Conservation (phyloP, 2,888 invertebrate genomes). For the Thecocarcelia acutangulata region DNA sequence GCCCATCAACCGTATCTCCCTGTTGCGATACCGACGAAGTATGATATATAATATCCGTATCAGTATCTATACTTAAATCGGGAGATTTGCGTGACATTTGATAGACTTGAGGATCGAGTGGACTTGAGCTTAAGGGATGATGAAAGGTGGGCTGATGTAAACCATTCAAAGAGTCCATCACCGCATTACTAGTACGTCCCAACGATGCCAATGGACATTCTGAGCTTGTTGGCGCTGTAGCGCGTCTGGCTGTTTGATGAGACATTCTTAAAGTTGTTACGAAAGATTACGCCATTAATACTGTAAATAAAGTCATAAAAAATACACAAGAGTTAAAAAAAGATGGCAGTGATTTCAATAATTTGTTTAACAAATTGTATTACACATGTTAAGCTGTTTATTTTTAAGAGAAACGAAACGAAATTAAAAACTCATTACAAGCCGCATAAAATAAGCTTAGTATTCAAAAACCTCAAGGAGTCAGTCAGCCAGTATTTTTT, state of each 20-base stretch:
- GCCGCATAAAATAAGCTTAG: constrained; percentile 1
- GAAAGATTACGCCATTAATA: constrained; percentile 51
- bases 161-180: constrained; percentile 76
- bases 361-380: constrained; percentile 60
- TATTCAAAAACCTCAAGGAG: constrained; percentile 26
- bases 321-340: background rate
- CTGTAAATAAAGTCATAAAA: constrained; percentile 54
- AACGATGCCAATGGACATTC: constrained; percentile 85
- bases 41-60: constrained; percentile 76
- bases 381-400: constrained; percentile 55
- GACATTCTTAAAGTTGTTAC: constrained; percentile 75
- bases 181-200: constrained; percentile 81
- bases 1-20: constrained; percentile 70
- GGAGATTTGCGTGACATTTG: constrained; percentile 82
- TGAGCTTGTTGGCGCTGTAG: constrained; percentile 78
- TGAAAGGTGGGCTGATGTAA: constrained; percentile 79
- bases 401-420: constrained; percentile 30
- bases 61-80: constrained; percentile 78
- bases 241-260: constrained; percentile 80
- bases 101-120: constrained; percentile 82
- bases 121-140: constrained; percentile 82
- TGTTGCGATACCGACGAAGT: constrained; percentile 76
- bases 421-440: constrained; percentile 61
- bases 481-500: background rate
- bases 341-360: constrained; percentile 33